Evolutionary conservation across 2,888 invertebrate genomes (phyloP).

Genomic region (Ecliptopera silaceata): DNA sequence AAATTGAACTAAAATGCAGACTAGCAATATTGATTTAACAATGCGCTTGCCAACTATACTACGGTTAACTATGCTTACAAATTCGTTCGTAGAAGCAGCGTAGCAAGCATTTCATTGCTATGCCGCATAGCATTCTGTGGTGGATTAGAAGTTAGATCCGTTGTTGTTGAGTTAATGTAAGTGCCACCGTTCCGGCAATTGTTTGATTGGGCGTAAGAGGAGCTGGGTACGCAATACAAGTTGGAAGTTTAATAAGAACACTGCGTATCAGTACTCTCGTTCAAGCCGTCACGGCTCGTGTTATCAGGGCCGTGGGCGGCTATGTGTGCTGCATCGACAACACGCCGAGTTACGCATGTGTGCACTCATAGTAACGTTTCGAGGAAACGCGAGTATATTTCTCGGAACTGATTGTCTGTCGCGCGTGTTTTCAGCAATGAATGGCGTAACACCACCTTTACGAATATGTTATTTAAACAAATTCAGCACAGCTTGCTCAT

Average conservation of each 20-base stretch:
- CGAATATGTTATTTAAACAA: conserved; percentile 39
- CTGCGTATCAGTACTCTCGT: conserved; percentile 72
- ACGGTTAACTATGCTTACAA: background rate
- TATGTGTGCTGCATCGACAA: conserved; percentile 62
- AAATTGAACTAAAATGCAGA: no score
- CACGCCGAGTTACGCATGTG: conserved; percentile 54
- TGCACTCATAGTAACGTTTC: conserved; percentile 76
- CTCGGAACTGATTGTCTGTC: conserved; percentile 75
- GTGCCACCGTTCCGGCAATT: conserved; percentile 52
- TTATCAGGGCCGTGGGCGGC: conserved; percentile 74
- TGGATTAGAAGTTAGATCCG: conserved; percentile 5
- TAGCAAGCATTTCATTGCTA: background rate
- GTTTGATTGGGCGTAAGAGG: conserved; percentile 74
- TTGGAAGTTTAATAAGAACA: conserved; percentile 70
- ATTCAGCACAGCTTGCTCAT: conserved; percentile 19
- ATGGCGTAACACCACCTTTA: conserved; percentile 55
- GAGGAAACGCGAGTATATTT: conserved; percentile 79
- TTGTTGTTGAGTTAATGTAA: conserved; percentile 35
- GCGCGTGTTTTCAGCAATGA: conserved; percentile 77
- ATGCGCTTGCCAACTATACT: conserved; percentile 4
- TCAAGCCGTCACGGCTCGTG: conserved; percentile 65
- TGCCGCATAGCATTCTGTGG: background rate
- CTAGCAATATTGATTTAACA: background rate
- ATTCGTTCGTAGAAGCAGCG: conserved; percentile 1
- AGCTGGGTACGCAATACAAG: conserved; percentile 70